These are phyloP conservation scores for Micromys minutus DNA, from an alignment of 2,113 vertebrate genomes.

Conservation along the genomic window DNA sequence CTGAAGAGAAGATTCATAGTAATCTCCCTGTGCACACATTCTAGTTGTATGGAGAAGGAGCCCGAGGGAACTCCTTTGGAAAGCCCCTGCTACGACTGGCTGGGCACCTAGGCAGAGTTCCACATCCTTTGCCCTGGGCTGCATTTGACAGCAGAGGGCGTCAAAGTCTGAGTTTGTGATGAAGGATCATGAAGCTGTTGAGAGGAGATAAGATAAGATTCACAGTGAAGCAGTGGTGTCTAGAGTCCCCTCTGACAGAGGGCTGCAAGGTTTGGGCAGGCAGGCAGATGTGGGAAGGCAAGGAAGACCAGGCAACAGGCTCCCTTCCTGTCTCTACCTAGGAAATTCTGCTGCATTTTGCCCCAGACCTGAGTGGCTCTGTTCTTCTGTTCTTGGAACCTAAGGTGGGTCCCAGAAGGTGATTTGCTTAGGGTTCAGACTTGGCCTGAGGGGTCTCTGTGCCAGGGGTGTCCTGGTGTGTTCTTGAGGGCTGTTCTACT, in stretches of 20 bases:
- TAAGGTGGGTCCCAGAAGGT: not conserved
- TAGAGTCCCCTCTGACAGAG: fast-evolving
- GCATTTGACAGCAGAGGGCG: not conserved
- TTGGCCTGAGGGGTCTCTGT: not conserved
- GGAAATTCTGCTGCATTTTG: not conserved
- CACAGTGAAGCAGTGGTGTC: fast-evolving
- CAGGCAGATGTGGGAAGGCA: fast-evolving
- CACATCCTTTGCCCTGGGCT: not conserved
- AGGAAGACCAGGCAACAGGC: not conserved
- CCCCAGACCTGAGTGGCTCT: not conserved
- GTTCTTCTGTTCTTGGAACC: not conserved
- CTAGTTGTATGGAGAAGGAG: not conserved
- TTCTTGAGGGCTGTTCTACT: too few relatives aligned
- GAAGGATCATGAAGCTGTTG: not conserved
- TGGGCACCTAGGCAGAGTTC: not conserved
- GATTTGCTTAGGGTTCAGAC: not conserved
- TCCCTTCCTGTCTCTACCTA: not conserved
- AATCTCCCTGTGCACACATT: not conserved
- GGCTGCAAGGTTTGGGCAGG: not conserved
- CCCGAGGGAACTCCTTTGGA: not conserved
- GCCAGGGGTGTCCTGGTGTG: not conserved
- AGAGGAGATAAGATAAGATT: not conserved
- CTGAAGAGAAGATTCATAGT: not conserved
- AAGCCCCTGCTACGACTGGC: not conserved
- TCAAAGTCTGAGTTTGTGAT: not conserved